Evolutionary conservation across 2,113 vertebrate genomes (phyloP).

Genomic region (Limnothrissa miodon): DNA sequence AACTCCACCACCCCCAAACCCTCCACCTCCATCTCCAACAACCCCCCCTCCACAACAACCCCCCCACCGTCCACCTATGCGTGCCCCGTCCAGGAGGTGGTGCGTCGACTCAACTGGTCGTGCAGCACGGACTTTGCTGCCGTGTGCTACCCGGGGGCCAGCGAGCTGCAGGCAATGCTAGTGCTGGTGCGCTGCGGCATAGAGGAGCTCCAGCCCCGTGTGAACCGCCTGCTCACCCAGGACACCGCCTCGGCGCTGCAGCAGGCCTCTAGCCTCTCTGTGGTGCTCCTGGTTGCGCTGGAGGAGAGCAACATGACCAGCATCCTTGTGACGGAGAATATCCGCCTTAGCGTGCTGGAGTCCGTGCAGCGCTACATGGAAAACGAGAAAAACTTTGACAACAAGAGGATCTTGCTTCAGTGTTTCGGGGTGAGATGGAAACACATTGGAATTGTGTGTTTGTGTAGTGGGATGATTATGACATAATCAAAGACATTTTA

Average conservation of each 20-base stretch:
- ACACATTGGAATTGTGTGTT: background rate
- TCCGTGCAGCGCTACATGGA: conserved; percentile 59
- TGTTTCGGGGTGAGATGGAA: conserved; percentile 73
- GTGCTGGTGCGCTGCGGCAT: conserved; percentile 66
- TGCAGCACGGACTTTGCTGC: conserved; percentile 63
- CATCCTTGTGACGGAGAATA: conserved; percentile 59
- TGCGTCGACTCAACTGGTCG: conserved; percentile 66
- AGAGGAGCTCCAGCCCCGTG: conserved; percentile 57
- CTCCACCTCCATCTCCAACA: background rate
- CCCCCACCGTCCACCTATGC: background rate
- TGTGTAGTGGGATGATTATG: background rate
- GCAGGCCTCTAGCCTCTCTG: conserved; percentile 57
- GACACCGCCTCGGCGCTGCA: conserved; percentile 51
- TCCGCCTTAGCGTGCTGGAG: conserved; percentile 55
- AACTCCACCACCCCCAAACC: too few species aligned
- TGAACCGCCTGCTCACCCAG: conserved; percentile 50
- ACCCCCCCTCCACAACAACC: background rate
- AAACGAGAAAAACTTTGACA: conserved; percentile 55
- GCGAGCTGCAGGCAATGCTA: conserved; percentile 54
- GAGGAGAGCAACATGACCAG: conserved; percentile 66
- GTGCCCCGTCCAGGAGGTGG: conserved; percentile 61
- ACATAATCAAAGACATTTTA: too few species aligned
- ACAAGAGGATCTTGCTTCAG: conserved; percentile 72
- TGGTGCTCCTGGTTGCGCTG: conserved; percentile 67
- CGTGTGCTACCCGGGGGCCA: conserved; percentile 61